These are phyloP conservation scores for Panulirus ornatus DNA, from an alignment of 1,140 invertebrate species.

Conservation along the genomic window DNA sequence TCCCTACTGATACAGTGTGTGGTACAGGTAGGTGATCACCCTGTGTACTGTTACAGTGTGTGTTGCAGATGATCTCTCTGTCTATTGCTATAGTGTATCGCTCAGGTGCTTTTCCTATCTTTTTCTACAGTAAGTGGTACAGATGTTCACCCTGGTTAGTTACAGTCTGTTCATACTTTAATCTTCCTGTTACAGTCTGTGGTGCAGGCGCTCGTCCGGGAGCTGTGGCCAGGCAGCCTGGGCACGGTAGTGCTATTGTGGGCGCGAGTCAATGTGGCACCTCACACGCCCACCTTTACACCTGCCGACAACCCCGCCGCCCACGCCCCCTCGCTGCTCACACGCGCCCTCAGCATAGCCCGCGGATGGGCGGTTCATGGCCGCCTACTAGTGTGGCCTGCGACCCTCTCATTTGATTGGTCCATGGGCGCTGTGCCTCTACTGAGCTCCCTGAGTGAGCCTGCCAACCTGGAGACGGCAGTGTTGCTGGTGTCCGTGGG, in stretches of 20 bases:
- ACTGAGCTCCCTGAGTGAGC: slow-evolving; percentile 84
- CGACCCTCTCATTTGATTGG: slow-evolving; percentile 95
- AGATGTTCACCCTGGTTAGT: too few species aligned
- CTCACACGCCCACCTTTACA: slow-evolving; percentile 77
- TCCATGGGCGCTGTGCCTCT: slow-evolving; percentile 95
- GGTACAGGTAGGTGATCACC: too few species aligned
- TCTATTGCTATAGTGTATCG: too few species aligned
- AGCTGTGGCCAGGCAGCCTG: slow-evolving; percentile 81
- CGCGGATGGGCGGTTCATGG: slow-evolving; percentile 93
- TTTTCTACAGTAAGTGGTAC: not conserved
- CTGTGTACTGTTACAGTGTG: not conserved
- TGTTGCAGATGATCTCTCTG: too few species aligned
- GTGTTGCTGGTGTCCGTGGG: slow-evolving; percentile 83
- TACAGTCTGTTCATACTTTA: not conserved
- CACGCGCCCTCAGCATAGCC: slow-evolving; percentile 86
- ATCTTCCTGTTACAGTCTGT: slow-evolving; percentile 39
- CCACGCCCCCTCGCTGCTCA: slow-evolving; percentile 77
- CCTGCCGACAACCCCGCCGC: slow-evolving; percentile 79
- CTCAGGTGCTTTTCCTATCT: too few species aligned
- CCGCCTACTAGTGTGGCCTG: slow-evolving; percentile 88
- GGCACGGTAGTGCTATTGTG: slow-evolving; percentile 82
- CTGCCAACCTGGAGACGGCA: slow-evolving; percentile 82
- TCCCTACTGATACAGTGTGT: too few species aligned
- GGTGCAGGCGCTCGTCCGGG: slow-evolving; percentile 55
- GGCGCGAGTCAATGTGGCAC: slow-evolving; percentile 82